These are phyloP conservation scores for Seriola aureovittata DNA, from an alignment of 2,113 vertebrate genomes.

Conservation along the genomic window DNA sequence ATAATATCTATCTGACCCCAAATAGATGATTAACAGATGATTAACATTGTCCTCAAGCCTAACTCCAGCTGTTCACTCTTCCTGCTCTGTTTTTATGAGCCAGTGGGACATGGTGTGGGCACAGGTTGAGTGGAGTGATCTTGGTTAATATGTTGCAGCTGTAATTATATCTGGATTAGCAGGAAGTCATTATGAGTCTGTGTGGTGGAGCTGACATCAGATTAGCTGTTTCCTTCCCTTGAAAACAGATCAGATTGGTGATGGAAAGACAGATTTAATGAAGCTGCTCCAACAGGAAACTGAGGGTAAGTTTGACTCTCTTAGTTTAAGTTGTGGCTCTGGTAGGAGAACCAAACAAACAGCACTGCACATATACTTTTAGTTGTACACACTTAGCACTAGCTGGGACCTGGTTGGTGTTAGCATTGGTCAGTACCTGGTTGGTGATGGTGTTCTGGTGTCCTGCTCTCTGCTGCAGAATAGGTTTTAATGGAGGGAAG, in stretches of 20 bases:
- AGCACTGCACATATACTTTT: neutral
- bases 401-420: neutral
- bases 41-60: neutral
- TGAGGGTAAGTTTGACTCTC: neutral
- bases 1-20: conserved; percentile 8
- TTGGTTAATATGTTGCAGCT: conserved; percentile 59
- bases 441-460: conserved; percentile 84
- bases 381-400: no score
- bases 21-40: neutral
- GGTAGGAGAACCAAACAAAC: neutral
- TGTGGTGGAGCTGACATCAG: conserved; percentile 8
- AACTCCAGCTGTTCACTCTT: conserved; percentile 39
- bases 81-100: conserved; percentile 31
- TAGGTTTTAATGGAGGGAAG: conserved; percentile 89
- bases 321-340: neutral
- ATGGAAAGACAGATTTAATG: neutral
- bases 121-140: conserved; percentile 42
- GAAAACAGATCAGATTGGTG: neutral
- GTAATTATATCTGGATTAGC: conserved; percentile 55
- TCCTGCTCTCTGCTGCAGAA: conserved; percentile 89
- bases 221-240: conserved; percentile 21
- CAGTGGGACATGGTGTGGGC: conserved; percentile 13
- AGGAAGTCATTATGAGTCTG: conserved; percentile 21
- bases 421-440: conserved; percentile 78
- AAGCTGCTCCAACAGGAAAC: neutral